Evolutionary conservation across 2,113 vertebrate species (phyloP).

Genomic region (Pluvianellus socialis): DNA sequence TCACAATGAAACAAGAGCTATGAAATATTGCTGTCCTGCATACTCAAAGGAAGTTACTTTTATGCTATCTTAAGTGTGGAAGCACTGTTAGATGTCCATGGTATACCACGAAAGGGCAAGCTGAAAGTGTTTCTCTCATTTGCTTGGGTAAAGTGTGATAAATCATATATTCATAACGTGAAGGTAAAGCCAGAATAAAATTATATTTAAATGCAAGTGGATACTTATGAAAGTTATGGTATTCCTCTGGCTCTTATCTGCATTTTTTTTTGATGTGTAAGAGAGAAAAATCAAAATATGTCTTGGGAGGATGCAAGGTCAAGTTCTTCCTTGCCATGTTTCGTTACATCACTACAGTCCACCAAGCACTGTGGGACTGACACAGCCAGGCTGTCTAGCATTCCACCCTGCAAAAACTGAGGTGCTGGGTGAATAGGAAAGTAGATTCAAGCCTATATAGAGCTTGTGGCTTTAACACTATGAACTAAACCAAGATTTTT

Average conservation of each 20-base stretch:
- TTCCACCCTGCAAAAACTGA: neutral
- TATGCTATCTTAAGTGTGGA: neutral
- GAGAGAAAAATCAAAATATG: neutral
- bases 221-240: neutral
- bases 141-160: neutral
- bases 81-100: neutral
- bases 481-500: neutral
- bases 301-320: neutral
- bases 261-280: neutral
- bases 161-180: neutral
- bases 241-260: neutral
- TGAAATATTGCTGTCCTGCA: neutral
- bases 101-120: neutral
- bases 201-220: neutral
- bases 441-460: neutral
- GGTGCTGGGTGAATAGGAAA: neutral
- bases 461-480: neutral
- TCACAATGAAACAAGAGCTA: neutral
- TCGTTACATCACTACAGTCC: neutral
- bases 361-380: neutral
- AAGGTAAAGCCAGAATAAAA: neutral
- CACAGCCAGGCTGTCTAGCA: neutral
- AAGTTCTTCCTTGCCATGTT: neutral
- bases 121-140: neutral
- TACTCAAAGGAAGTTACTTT: neutral